Evolutionary conservation across 2,888 invertebrate genomes (phyloP).

Genomic region (Alviniconcha strummeri): DNA sequence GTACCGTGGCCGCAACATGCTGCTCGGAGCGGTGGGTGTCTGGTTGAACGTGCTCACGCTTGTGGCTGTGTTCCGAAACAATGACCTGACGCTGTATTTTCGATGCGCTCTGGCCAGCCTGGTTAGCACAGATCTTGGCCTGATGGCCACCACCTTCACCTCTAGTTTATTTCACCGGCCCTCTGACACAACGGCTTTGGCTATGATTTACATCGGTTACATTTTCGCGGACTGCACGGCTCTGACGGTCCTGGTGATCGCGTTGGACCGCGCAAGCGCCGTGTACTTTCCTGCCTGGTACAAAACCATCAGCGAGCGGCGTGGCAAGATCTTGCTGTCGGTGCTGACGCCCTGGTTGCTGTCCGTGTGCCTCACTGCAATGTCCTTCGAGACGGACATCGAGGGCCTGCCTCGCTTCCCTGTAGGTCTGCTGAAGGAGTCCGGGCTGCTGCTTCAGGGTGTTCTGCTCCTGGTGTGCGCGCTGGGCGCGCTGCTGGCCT

Average conservation of each 20-base stretch:
- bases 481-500: constrained; percentile 6
- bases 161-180: neutral
- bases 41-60: constrained; percentile 13
- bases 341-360: constrained; percentile 9
- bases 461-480: constrained; percentile 7
- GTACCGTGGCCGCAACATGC: neutral
- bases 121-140: constrained; percentile 14
- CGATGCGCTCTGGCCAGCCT: constrained; percentile 21
- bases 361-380: neutral
- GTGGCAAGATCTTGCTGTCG: neutral
- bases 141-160: neutral
- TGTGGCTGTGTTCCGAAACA: constrained; percentile 1
- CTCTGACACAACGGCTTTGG: neutral
- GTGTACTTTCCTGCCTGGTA: constrained; percentile 4
- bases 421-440: neutral
- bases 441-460: constrained; percentile 5
- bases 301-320: neutral
- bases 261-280: constrained; percentile 8
- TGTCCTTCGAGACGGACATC: neutral
- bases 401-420: neutral
- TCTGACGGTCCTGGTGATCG: constrained; percentile 12
- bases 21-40: neutral
- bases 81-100: constrained; percentile 6
- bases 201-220: neutral
- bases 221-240: constrained; percentile 22